phyloP scores from a whole-genome alignment of 1,140 invertebrate genomes.

The Nasonia longicornis region DNA sequence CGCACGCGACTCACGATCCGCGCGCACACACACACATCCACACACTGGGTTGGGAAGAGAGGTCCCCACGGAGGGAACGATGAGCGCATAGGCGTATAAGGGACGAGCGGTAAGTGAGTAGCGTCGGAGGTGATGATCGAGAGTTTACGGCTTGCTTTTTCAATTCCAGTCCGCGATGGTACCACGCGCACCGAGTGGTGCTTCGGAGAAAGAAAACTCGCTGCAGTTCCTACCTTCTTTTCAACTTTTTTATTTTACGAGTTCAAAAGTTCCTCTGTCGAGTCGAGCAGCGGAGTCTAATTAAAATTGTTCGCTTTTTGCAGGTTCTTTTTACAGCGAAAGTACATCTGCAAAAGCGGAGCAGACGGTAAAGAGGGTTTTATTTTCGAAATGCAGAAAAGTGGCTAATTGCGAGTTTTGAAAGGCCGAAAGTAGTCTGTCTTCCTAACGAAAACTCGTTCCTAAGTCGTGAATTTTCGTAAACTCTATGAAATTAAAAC shows the following conservation, averaged over 20 bases:
- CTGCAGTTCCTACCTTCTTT: background rate
- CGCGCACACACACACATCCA: background rate
- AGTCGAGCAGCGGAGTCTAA: background rate
- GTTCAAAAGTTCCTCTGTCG: background rate
- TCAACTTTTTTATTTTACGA: background rate
- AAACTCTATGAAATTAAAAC: too few relatives aligned
- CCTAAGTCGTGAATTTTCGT: too few relatives aligned
- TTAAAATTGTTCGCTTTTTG: too few relatives aligned
- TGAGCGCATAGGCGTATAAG: background rate
- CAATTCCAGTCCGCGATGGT: conserved; percentile 10
- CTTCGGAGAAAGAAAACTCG: background rate
- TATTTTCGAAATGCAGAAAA: too few relatives aligned
- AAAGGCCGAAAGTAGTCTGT: too few relatives aligned
- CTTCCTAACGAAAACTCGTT: too few relatives aligned
- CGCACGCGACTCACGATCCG: background rate
- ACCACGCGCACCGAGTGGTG: background rate
- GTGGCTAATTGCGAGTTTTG: too few relatives aligned
- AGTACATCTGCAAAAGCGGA: background rate
- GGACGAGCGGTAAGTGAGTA: conserved; percentile 1
- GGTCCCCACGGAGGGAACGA: background rate
- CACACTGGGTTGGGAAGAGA: background rate
- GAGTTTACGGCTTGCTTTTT: conserved; percentile 4
- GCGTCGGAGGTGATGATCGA: background rate
- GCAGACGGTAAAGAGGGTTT: too few relatives aligned
- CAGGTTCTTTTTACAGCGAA: background rate